A percentile compares a stretch with the other conserved stretches of the same genome.
Evolutionary conservation across 2,113 vertebrate species (phyloP).

Genomic region (Psophia crepitans): DNA sequence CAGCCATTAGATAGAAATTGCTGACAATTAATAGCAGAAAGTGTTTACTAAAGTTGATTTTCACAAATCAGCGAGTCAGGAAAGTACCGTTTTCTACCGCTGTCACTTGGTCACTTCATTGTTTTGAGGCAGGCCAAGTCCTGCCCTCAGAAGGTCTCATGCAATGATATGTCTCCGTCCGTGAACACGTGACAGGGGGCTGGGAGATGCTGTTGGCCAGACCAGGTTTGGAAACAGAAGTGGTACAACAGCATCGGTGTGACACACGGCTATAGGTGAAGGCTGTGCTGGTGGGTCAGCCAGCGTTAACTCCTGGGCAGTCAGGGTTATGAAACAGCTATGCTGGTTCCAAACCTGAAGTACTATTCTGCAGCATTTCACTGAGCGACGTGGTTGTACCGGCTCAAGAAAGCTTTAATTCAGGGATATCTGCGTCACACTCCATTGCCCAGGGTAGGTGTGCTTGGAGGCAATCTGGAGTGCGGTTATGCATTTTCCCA

Average conservation of each 20-base stretch:
- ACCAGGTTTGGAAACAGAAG: neutral
- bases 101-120: neutral
- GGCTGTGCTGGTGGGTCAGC: neutral
- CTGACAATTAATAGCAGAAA: neutral
- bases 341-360: neutral
- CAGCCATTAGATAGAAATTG: neutral
- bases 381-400: neutral
- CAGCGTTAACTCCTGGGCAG: neutral
- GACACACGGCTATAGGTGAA: neutral
- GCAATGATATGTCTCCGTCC: neutral
- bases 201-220: neutral
- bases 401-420: neutral
- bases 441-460: neutral
- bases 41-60: neutral
- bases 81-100: neutral
- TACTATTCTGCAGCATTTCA: neutral
- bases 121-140: neutral
- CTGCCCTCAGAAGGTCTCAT: neutral
- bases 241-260: neutral
- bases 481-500: neutral
- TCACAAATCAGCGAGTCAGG: neutral
- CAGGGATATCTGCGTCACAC: neutral
- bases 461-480: neutral
- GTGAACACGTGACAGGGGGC: neutral
- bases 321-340: neutral